Percentiles rank a stretch among this genome's conserved stretches.
phyloP scores from a whole-genome alignment of 35 echinoderm and acorn worm species.

The Apostichopus parvimensis region DNA sequence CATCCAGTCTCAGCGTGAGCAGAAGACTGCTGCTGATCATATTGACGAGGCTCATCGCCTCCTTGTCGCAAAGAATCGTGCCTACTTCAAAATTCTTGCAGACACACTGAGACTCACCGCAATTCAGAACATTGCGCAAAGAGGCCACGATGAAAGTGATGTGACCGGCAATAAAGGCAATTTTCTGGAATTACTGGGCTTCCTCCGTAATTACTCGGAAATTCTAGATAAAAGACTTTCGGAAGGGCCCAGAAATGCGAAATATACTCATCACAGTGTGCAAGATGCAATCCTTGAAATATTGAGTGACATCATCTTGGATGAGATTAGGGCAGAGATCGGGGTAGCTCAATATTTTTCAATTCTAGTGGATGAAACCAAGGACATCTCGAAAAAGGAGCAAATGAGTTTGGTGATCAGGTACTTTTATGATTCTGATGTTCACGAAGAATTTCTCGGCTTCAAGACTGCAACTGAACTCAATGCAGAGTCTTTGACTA shows the following conservation, averaged over 20 bases:
- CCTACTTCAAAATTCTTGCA: constrained; percentile 40
- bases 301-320: constrained; percentile 51
- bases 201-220: constrained; percentile 51
- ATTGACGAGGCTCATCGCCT: constrained; percentile 42
- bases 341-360: constrained; percentile 31
- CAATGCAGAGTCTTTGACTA: background rate
- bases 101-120: constrained; percentile 31
- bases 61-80: constrained; percentile 21
- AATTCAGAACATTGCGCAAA: constrained; percentile 60
- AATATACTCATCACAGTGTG: constrained; percentile 54
- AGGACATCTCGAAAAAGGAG: constrained; percentile 69
- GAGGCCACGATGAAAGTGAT: constrained; percentile 58
- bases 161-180: constrained; percentile 48
- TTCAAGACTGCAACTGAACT: constrained; percentile 35
- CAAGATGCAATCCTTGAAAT: constrained; percentile 68
- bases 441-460: constrained; percentile 55
- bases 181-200: constrained; percentile 49
- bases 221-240: constrained; percentile 39
- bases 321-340: constrained; percentile 65
- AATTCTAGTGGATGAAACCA: constrained; percentile 62
- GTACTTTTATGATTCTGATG: constrained; percentile 57
- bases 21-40: constrained; percentile 24
- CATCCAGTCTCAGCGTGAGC: constrained; percentile 13
- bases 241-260: constrained; percentile 50
- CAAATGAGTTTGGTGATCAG: constrained; percentile 58